Evolutionary conservation across 2,797 vertebrate genomes (phyloP).

Genomic region (Dromococcyx pavoninus): DNA sequence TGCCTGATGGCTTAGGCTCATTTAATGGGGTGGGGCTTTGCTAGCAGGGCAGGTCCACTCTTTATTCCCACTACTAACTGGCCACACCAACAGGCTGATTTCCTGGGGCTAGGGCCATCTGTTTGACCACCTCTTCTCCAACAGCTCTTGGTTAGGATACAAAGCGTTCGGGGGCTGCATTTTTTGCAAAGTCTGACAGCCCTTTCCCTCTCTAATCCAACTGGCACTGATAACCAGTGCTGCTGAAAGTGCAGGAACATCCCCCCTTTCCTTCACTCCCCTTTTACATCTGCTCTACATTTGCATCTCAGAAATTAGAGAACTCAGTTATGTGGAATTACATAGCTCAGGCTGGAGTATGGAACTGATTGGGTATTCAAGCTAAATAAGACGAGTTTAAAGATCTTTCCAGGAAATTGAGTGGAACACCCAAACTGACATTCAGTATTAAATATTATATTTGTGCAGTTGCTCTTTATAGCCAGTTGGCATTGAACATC

Average conservation of each 20-base stretch:
- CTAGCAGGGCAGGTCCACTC: background rate
- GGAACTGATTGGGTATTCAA: slow-evolving; percentile 76
- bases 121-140: background rate
- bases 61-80: background rate
- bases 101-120: background rate
- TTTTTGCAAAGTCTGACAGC: background rate
- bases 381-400: slow-evolving; percentile 75
- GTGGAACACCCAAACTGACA: slow-evolving; percentile 83
- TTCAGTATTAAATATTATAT: slow-evolving; percentile 77
- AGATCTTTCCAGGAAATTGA: slow-evolving; percentile 84
- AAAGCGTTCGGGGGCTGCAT: background rate
- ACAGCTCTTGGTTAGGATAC: background rate
- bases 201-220: background rate
- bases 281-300: slow-evolving; percentile 82
- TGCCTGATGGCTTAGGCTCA: background rate
- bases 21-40: rapidly evolving
- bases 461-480: slow-evolving; percentile 59
- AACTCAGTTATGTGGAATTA: slow-evolving; percentile 70
- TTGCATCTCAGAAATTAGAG: slow-evolving; percentile 81
- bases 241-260: slow-evolving; percentile 59
- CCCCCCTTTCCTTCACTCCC: slow-evolving; percentile 47
- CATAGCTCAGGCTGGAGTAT: slow-evolving; percentile 58
- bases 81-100: background rate
- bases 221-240: slow-evolving; percentile 9
- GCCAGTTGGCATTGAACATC: slow-evolving; percentile 74